A percentile compares a stretch with the other conserved stretches of the same genome.
These are phyloP conservation scores for Rotaria macrura DNA, from an alignment of 2,888 invertebrate genomes.

Conservation along the genomic window DNA sequence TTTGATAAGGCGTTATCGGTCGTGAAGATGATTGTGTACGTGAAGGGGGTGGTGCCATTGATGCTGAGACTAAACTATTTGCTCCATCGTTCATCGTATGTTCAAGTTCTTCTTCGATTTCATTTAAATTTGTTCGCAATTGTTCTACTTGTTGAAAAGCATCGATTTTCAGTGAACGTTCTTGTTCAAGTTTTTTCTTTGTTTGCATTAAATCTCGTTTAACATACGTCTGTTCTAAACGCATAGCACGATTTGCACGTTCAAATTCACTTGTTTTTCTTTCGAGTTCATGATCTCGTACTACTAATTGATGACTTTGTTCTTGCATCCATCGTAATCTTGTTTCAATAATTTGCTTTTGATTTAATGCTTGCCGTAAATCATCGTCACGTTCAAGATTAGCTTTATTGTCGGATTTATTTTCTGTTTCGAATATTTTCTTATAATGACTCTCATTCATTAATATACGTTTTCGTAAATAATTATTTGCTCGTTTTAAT, in stretches of 20 bases:
- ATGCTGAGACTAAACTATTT: not conserved
- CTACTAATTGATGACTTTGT: not conserved
- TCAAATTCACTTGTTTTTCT: constrained; percentile 19
- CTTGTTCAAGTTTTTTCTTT: constrained; percentile 36
- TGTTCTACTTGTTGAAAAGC: constrained; percentile 49
- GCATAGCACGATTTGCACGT: not conserved
- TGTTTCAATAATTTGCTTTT: constrained; percentile 17
- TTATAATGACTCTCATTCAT: not conserved
- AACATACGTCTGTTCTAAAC: not conserved
- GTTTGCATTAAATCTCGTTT: not conserved
- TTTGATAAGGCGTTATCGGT: not conserved
- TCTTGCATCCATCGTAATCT: not conserved
- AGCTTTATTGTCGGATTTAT: not conserved
- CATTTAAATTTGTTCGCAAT: constrained; percentile 39
- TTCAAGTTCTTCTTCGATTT: constrained; percentile 29
- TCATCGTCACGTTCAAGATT: not conserved
- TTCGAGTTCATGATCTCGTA: constrained; percentile 5
- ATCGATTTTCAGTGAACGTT: constrained; percentile 44
- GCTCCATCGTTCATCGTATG: not conserved
- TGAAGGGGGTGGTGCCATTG: not conserved
- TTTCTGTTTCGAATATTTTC: not conserved
- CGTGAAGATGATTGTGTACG: not conserved
- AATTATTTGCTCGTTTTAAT: not conserved
- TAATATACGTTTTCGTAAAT: not conserved
- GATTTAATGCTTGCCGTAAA: constrained; percentile 18